Base-by-base conservation (phyloP, 2,113 vertebrate species). In the Dicerorhinus sumatrensis region DNA sequence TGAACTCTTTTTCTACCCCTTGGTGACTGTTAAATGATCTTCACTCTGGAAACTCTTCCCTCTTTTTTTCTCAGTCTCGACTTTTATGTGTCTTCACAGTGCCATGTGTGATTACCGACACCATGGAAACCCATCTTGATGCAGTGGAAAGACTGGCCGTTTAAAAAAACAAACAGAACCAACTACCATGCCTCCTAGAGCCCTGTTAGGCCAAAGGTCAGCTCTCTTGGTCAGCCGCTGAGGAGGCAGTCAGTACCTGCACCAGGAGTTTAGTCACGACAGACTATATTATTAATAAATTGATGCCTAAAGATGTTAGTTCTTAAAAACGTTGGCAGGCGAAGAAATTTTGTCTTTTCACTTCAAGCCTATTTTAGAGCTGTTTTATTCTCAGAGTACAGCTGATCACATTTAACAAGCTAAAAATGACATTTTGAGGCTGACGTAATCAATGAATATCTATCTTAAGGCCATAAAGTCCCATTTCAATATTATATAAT, bases 111-210 rank as follows among this genome's bases (percentile, higher is more conserved):
- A 80, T 95, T 89, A 79, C 25, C 2, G 11, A 83, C 62, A 60
- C 54, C 48, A 81, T 89, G 89, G 96, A 94, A 95, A 97, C 85
- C 36, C 48, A 46, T 89, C 69, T 82, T 91, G 86, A 82, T 76
- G 93, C 96, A 83, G 97, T 84, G 86, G 91, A 96, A 94, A 96
- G 91, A 51, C 70, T 48, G 63, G 29, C 51, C 36, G 4, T 83
- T 94, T 77, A 25, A 73, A 92, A 86, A 94, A 91, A 72, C 84
- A 96, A 89, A 91, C 80, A 91, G 65, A 80, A 58, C 73, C 91
- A 72, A 72, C 69, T 39, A 54, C 73, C 9, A 16, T 73, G 42
- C 56, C 67, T 94, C 51, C 39, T n/a, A 17, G 77, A 91, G 33
- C 27, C 42, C 62, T 48, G 20, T 54, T 6, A 63, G 93, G 67